phyloP scores from a whole-genome alignment of 2,797 vertebrate species.

The Varecia variegata region DNA sequence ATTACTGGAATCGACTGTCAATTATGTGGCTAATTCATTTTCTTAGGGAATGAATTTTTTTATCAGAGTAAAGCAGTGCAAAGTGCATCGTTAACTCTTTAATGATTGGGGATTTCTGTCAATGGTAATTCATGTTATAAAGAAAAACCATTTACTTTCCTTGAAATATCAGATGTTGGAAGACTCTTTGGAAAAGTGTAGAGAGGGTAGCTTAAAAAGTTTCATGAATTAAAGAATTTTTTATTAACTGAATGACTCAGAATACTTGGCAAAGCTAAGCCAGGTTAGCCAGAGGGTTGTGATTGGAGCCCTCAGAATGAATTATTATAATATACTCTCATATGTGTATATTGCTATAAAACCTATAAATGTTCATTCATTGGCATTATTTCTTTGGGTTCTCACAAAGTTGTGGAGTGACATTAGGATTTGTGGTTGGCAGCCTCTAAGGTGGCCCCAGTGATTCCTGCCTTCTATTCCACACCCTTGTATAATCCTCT shows the following conservation, averaged over 20 bases:
- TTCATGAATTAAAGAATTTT: slow-evolving; percentile 41
- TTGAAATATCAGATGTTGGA: slow-evolving; percentile 36
- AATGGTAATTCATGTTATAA: slow-evolving; percentile 50
- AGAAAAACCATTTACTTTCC: slow-evolving; percentile 47
- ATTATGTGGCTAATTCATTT: slow-evolving; percentile 75
- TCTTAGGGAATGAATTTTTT: slow-evolving; percentile 71
- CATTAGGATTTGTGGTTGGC: background rate
- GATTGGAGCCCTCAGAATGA: background rate
- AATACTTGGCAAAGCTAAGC: slow-evolving; percentile 16
- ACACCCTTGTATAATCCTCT: background rate
- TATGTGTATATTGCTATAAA: background rate
- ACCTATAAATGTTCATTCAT: background rate
- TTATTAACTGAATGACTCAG: background rate
- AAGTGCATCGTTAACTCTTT: slow-evolving; percentile 74
- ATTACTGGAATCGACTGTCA: slow-evolving; percentile 76
- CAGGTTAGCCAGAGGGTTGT: slow-evolving; percentile 28
- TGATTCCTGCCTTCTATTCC: background rate
- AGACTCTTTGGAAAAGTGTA: background rate
- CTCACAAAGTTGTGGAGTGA: background rate
- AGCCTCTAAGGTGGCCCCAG: background rate
- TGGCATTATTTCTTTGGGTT: background rate
- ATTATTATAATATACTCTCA: background rate
- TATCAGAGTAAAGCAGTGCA: slow-evolving; percentile 60
- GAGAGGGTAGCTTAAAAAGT: background rate
- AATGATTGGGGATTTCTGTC: slow-evolving; percentile 60